Evolutionary conservation across 2,113 vertebrate genomes (phyloP), one percentile per base, ranked within the genome.

Genomic region (Pseudonaja textilis): DNA sequence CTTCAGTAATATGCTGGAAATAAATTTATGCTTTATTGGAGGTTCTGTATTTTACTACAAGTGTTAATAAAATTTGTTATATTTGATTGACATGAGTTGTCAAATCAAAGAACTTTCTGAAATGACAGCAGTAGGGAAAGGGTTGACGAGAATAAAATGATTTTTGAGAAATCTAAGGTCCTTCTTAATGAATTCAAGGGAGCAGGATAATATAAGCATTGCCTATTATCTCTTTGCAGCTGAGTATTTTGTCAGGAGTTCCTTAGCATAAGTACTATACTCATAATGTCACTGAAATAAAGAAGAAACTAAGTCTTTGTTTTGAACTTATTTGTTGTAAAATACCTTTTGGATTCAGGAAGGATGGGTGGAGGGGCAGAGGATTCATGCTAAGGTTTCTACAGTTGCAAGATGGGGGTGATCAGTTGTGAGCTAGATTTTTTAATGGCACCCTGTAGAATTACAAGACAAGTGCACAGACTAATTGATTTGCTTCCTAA

Each of bases 401-500:
- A 93, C 93, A 95, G 96, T 95, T 95, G 95, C 94, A 95, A 95
- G 89, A 14, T 4, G 88, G 0, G 0, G 93, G 90, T 94, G 95
- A 95, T 96, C 89, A 47, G 94, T 96, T 94, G 74, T 52, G 90
- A 95, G 90, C 93, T 95, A 92, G 91, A 95, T 92, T 93, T 64
- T 92, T 93, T 96, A 96, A 94, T 95, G 95, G 94, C 95, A 95
- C 94, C 95, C 95, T 94, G 92, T 96, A 95, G 94, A 95, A 96
- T 95, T 96, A 96, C 91, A 96, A 94, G 96, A 95, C 93, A 96
- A 93, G 93, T 94, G 93, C 95, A 95, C 86, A 85, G 94, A 96
- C 96, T 97, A 96, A 97, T 97, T 96, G 96, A 96, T 96, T 94
- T 91, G 69, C 94, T 91, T 96, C 89, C 92, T 92, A 93, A 96